Conservation (phyloP, 2,797 vertebrate species). For the Lates japonicus region DNA sequence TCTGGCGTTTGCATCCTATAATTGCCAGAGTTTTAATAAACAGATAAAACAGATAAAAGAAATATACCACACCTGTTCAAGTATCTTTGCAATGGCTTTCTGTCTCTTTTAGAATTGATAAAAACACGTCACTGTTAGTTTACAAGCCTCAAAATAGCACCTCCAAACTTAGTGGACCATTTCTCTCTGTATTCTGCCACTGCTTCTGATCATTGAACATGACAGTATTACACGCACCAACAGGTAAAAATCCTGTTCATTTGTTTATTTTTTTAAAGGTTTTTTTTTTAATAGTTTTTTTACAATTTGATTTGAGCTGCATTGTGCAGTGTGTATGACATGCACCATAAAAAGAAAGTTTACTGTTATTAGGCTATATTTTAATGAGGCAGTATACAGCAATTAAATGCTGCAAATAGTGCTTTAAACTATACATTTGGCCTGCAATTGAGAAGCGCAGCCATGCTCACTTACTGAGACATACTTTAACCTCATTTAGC, state of each 20-base stretch:
- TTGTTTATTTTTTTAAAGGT: background rate
- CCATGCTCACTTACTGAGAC: background rate
- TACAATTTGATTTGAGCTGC: background rate
- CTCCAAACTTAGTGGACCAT: background rate
- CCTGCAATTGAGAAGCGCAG: background rate
- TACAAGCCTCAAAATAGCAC: background rate
- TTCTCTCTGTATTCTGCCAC: background rate
- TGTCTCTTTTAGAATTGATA: background rate
- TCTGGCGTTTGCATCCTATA: too few species aligned
- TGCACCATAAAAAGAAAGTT: background rate
- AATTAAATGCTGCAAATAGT: constrained; percentile 17
- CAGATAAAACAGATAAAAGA: background rate
- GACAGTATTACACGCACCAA: background rate
- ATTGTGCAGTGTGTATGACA: background rate
- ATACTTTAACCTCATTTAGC: constrained; percentile 11
- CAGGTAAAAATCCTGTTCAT: background rate
- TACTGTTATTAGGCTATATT: background rate
- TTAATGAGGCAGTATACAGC: background rate
- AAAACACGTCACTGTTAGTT: background rate
- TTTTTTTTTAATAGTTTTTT: background rate
- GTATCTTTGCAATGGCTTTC: background rate
- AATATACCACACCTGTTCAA: background rate
- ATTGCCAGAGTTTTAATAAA: background rate
- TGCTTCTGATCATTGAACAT: background rate
- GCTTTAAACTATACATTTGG: background rate